Conservation (phyloP, 1,140 invertebrate species). For the Drosophila ananassae region DNA sequence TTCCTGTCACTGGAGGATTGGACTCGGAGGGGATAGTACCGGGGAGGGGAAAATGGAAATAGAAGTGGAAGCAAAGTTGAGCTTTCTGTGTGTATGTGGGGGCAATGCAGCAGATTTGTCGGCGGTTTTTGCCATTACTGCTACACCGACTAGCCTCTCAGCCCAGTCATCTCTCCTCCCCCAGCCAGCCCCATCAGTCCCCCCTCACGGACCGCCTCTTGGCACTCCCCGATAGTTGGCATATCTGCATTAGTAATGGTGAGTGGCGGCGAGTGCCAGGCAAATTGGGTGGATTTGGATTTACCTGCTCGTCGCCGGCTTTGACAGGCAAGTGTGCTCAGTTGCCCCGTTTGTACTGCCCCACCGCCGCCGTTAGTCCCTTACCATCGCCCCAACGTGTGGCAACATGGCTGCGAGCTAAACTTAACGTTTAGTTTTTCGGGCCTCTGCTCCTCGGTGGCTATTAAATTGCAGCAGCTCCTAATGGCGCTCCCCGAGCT, state of each 20-base stretch:
- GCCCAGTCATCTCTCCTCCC: background rate
- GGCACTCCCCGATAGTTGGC: constrained; percentile 53
- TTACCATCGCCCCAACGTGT: constrained; percentile 14
- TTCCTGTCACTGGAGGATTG: constrained; percentile 11
- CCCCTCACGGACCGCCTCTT: constrained; percentile 1
- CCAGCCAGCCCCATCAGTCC: too few species aligned
- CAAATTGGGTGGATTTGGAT: constrained; percentile 72
- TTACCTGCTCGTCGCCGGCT: constrained; percentile 52
- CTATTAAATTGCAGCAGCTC: constrained; percentile 68
- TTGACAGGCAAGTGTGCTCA: constrained; percentile 47
- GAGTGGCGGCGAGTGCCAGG: constrained; percentile 63
- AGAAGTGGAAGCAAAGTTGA: constrained; percentile 1
- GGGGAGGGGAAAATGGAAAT: background rate
- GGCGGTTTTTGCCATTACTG: constrained; percentile 76
- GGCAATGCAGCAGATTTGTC: constrained; percentile 78
- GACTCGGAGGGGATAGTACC: background rate
- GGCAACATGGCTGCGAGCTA: constrained; percentile 44
- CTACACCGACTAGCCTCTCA: constrained; percentile 27
- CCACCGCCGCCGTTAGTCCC: background rate
- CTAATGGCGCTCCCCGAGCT: constrained; percentile 34
- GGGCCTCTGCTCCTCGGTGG: constrained; percentile 59
- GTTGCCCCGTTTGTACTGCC: background rate
- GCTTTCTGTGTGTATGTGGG: constrained; percentile 8
- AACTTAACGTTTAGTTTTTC: constrained; percentile 65
- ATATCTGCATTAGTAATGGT: constrained; percentile 78